phyloP scores from a whole-genome alignment of 2,113 vertebrate genomes.

The Cochlearius cochlearius region DNA sequence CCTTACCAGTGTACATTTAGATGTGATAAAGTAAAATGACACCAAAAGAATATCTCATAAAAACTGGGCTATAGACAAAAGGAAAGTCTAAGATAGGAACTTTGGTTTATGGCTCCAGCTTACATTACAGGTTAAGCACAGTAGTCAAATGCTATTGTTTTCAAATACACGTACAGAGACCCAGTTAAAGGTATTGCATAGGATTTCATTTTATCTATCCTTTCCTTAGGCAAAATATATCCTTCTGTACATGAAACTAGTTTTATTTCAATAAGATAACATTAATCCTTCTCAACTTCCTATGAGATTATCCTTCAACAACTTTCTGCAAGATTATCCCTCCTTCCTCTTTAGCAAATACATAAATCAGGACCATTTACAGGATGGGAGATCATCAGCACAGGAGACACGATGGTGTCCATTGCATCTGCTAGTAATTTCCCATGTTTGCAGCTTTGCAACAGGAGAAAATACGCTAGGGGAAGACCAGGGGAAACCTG shows the following conservation, averaged over 20 bases:
- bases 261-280: background rate
- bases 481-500: background rate
- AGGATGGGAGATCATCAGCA: background rate
- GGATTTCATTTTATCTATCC: background rate
- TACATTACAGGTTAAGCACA: background rate
- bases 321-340: background rate
- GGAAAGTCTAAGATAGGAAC: background rate
- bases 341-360: background rate
- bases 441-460: background rate
- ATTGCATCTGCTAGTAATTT: background rate
- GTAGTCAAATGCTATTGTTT: background rate
- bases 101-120: background rate
- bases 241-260: background rate
- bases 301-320: background rate
- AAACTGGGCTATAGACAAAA: background rate
- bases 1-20: background rate
- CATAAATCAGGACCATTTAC: background rate
- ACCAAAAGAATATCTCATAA: background rate
- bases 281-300: constrained; percentile 1
- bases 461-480: background rate
- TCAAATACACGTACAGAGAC: background rate
- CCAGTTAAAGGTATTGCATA: background rate
- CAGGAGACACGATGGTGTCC: background rate
- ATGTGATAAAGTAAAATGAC: background rate
- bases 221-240: background rate